Conservation (phyloP, 2,113 vertebrate species). For the Pica pica region DNA sequence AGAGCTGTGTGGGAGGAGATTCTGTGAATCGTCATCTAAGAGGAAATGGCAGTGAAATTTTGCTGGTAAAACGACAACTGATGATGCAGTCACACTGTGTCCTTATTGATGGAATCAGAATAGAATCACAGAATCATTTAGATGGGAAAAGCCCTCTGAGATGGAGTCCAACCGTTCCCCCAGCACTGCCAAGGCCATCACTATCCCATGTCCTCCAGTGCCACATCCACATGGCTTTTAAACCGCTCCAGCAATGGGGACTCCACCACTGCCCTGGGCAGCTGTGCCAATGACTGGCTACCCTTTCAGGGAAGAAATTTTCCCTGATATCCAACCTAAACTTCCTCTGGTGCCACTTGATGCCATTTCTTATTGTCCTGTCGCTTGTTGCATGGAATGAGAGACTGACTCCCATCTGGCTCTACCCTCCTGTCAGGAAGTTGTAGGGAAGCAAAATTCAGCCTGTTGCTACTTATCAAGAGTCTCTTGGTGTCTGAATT, state of each 20-base stretch:
- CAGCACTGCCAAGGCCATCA: not conserved
- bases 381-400: not conserved
- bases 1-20: not conserved
- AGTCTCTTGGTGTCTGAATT: not conserved
- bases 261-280: not conserved
- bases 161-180: not conserved
- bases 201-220: not conserved
- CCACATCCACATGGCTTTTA: not conserved
- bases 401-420: not conserved
- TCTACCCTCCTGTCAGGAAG: not conserved
- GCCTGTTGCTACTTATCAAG: not conserved
- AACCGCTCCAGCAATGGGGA: not conserved
- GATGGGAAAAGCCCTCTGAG: not conserved
- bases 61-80: not conserved
- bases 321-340: not conserved
- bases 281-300: not conserved
- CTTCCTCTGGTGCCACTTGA: not conserved
- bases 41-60: not conserved
- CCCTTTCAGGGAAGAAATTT: not conserved
- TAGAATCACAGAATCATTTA: not conserved
- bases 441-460: not conserved
- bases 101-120: not conserved
- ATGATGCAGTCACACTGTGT: not conserved
- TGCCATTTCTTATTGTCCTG: not conserved
- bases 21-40: not conserved